phyloP scores from a whole-genome alignment of 2,113 vertebrate species.

The Mastomys natalensis region DNA sequence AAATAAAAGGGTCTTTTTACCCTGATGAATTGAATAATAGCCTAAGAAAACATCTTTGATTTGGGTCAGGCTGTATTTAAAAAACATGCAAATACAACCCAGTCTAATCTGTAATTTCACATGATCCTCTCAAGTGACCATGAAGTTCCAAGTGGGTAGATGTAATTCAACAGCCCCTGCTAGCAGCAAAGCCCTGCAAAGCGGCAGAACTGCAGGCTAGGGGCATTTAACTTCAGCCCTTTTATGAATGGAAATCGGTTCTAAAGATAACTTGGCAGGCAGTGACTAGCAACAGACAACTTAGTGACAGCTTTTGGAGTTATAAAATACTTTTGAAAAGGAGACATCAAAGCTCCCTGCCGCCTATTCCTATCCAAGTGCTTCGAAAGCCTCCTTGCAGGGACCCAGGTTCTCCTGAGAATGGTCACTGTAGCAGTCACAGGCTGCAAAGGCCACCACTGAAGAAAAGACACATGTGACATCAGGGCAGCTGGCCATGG shows the following conservation, averaged over 20 bases:
- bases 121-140: constrained; percentile 56
- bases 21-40: constrained; percentile 49
- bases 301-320: constrained; percentile 85
- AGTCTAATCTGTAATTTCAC: constrained; percentile 61
- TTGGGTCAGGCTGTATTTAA: constrained; percentile 38
- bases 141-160: background rate
- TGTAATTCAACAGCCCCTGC: constrained; percentile 40
- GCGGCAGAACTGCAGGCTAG: constrained; percentile 73
- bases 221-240: constrained; percentile 84
- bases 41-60: constrained; percentile 57
- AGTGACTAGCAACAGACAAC: constrained; percentile 82
- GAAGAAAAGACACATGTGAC: constrained; percentile 92
- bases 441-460: constrained; percentile 90
- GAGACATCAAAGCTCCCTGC: constrained; percentile 92
- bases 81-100: constrained; percentile 13
- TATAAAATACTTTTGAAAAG: constrained; percentile 82
- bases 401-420: constrained; percentile 89
- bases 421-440: constrained; percentile 89
- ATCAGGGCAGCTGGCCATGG: constrained; percentile 92
- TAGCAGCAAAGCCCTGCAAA: constrained; percentile 63
- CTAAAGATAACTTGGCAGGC: constrained; percentile 78
- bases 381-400: constrained; percentile 90
- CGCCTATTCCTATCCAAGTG: constrained; percentile 91
- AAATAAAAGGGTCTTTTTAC: constrained; percentile 18
- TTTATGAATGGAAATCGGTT: constrained; percentile 78